Conservation (phyloP, 2,797 vertebrate genomes). For the Coreius guichenoti region DNA sequence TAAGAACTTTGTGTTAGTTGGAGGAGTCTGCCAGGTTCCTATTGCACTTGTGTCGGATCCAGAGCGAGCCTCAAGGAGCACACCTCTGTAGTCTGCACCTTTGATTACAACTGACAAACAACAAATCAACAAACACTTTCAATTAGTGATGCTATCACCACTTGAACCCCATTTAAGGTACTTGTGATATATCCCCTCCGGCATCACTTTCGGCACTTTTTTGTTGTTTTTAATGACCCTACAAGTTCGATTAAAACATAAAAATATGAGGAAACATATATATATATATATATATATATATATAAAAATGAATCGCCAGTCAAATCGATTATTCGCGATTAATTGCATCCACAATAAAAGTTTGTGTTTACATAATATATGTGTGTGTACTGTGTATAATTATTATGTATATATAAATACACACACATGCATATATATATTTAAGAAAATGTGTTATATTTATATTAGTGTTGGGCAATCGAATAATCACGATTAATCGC, state of each 20-base stretch:
- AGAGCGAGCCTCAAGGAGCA: constrained; percentile 69
- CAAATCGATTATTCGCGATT: too few species aligned
- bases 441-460: too few species aligned
- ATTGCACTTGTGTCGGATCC: constrained; percentile 54
- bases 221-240: neutral
- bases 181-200: neutral
- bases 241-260: neutral
- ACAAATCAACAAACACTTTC: constrained; percentile 2
- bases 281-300: too few species aligned
- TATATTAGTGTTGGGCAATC: too few species aligned
- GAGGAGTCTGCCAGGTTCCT: constrained; percentile 70
- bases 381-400: too few species aligned
- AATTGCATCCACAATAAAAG: too few species aligned
- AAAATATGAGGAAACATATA: neutral
- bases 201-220: neutral
- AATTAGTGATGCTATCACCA: neutral
- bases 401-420: too few species aligned
- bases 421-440: too few species aligned
- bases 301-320: too few species aligned
- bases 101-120: constrained; percentile 67
- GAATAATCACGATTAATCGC: too few species aligned
- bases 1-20: constrained; percentile 72
- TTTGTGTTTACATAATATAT: too few species aligned
- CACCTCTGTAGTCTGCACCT: constrained; percentile 68
- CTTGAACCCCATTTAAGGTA: neutral